These are phyloP conservation scores for Australoheros scitulus DNA, from an alignment of 2,113 vertebrate species.

Conservation along the genomic window DNA sequence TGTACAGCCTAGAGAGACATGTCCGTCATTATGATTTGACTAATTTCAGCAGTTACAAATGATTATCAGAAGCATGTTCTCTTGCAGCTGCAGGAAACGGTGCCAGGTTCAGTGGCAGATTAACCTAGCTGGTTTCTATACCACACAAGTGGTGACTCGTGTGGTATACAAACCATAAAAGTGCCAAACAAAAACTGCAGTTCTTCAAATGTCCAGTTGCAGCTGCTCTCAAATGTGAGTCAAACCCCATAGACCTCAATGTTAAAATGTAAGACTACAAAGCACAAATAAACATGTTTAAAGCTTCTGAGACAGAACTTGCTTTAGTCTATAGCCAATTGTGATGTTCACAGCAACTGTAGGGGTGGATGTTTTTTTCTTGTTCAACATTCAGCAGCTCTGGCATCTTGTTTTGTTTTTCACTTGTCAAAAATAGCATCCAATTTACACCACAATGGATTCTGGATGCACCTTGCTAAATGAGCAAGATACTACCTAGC, in stretches of 20 bases:
- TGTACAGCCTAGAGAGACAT: too few species aligned
- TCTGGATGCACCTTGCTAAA: background rate
- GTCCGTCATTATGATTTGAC: too few species aligned
- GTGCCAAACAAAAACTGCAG: background rate
- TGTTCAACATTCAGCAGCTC: background rate
- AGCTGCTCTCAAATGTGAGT: too few species aligned
- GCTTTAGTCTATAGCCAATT: too few species aligned
- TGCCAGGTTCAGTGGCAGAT: conserved; percentile 17
- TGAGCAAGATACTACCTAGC: background rate
- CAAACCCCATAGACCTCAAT: too few species aligned
- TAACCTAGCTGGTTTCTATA: conserved; percentile 24
- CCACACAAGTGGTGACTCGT: conserved; percentile 32
- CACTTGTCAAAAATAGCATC: background rate
- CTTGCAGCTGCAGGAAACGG: background rate
- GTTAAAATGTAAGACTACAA: background rate
- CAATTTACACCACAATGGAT: background rate
- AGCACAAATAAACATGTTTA: background rate
- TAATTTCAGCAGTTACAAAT: too few species aligned
- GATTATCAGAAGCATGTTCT: background rate
- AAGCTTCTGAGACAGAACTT: background rate
- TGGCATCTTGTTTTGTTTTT: background rate
- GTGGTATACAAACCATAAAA: conserved; percentile 43
- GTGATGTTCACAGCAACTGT: background rate
- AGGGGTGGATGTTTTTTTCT: background rate
- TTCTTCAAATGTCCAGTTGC: too few species aligned